Evolutionary conservation across 2,888 invertebrate species (phyloP), one percentile per base, ranked within the genome.

Genomic region (Helobdella robusta): DNA sequence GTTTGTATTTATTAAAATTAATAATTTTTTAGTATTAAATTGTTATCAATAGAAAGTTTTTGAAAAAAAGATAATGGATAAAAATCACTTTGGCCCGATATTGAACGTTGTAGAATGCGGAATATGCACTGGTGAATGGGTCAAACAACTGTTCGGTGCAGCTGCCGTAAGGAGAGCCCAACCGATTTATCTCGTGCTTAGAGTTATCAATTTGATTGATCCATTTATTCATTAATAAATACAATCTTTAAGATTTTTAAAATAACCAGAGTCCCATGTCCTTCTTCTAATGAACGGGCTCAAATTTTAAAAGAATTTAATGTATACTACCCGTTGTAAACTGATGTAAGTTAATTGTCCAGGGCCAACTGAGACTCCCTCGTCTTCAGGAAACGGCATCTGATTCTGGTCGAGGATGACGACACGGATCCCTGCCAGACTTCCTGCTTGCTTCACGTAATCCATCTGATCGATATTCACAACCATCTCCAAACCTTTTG

Each of bases 121-220:
- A 35, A 35, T 63, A 68, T 28, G 59, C 68, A 48, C 35, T 66
- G 2, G 63, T 46, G 44, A 44, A 23, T 30, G n/a, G 15, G 59
- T 65, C 44, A 18, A 40, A 40, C 1, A 11, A 1, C 2, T 46
- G 28, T 34, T 35, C 8, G n/a, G 32, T 25, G 35, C 67, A 67
- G 46, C 58, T 56, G 3, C 67, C 67, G 36, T 62, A 67, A 15
- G 67, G 67, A 2, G 28, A 28, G 20, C 65, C 50, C 18, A 66
- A 59, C 18, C 62, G 48, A 20, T 20, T 44, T 28, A 67, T 34
- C 35, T 48, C 52, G 15, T 32, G 30, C 67, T 67, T 23, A 40
- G n/a, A n/a, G n/a, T n/a, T n/a, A n/a, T n/a, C n/a, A n/a, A n/a
- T n/a, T n/a, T n/a, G n/a, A n/a, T n/a, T n/a, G n/a, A n/a, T n/a